Percentiles rank a stretch among this genome's conserved stretches.
Evolutionary conservation across 2,797 vertebrate genomes (phyloP).

Genomic region (Pseudochirops corinnae): DNA sequence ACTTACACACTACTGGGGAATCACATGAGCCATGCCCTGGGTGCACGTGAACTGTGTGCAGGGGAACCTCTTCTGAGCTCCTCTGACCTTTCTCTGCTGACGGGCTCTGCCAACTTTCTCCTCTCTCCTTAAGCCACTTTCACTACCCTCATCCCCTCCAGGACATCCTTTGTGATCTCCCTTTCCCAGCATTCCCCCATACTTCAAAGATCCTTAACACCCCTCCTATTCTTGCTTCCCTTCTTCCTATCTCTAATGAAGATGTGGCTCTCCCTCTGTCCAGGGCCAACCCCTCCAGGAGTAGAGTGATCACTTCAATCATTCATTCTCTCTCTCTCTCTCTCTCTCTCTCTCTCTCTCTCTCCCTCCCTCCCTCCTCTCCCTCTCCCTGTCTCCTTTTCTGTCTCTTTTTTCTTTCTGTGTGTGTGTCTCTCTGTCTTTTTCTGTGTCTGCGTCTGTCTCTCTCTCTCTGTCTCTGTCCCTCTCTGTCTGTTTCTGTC

Average conservation of each 20-base stretch:
- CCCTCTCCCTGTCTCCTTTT: no score
- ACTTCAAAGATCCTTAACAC: background rate
- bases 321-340: background rate
- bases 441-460: no score
- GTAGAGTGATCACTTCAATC: background rate
- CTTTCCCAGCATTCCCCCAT: background rate
- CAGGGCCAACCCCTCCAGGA: background rate
- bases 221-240: background rate
- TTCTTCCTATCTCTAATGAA: background rate
- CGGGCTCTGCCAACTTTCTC: background rate
- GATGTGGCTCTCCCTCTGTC: background rate
- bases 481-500: no score
- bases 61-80: background rate
- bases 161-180: background rate
- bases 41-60: background rate
- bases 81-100: no score
- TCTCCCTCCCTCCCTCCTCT: background rate
- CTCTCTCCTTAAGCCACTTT: background rate
- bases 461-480: no score
- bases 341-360: no score
- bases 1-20: background rate
- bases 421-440: no score
- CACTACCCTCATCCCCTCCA: background rate
- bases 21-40: background rate
- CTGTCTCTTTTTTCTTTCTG: no score